phyloP scores from a whole-genome alignment of 2,113 vertebrate species.

The Sitta europaea region DNA sequence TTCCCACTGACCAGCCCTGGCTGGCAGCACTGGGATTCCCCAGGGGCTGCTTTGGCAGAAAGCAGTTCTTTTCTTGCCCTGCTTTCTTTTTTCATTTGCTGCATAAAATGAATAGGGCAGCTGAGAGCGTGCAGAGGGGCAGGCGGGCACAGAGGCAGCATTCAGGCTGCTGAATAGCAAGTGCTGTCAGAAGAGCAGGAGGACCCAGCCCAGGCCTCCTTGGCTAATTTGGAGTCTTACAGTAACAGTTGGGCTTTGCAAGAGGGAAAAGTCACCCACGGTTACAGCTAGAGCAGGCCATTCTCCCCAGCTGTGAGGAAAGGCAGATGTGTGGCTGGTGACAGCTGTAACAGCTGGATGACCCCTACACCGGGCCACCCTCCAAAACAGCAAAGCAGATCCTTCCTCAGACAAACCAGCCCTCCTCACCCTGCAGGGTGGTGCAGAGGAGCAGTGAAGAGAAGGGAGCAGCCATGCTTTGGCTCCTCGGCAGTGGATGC shows the following conservation, averaged over 20 bases:
- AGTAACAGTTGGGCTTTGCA: constrained; percentile 38
- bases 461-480: background rate
- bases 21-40: background rate
- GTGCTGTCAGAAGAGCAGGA: constrained; percentile 12
- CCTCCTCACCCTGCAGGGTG: background rate
- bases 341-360: constrained; percentile 63
- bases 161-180: constrained; percentile 30
- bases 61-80: background rate
- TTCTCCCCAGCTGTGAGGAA: constrained; percentile 51
- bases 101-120: constrained; percentile 27
- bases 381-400: background rate
- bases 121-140: background rate
- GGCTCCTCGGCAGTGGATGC: background rate
- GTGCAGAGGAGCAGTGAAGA: background rate
- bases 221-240: background rate
- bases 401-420: background rate
- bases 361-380: background rate
- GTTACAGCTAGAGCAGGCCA: constrained; percentile 25
- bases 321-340: constrained; percentile 52
- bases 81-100: background rate
- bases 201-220: constrained; percentile 4
- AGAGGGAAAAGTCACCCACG: background rate
- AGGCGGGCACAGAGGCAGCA: constrained; percentile 13
- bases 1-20: background rate
- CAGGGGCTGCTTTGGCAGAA: constrained; percentile 8